Evolutionary conservation across 2,888 invertebrate genomes (phyloP), one percentile per base, ranked within the genome.

Genomic region (Germaria angustata): DNA sequence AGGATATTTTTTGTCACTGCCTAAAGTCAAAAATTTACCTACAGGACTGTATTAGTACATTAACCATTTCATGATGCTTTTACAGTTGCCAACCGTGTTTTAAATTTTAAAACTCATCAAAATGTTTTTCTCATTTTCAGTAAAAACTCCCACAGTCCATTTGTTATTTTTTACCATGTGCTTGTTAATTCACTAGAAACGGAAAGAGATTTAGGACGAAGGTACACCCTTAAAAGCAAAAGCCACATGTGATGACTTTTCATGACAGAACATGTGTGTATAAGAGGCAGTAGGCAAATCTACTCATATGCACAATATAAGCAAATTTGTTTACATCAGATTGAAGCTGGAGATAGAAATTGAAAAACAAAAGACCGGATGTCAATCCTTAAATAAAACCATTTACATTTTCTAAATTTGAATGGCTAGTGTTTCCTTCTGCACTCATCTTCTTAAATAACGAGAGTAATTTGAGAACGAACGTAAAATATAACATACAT

Each of bases 141-240:
- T 20, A 11, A 3, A 1, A 46, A 20, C 8, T 0, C 1, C 41
- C 53, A 61, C 32, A n/a, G 15, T 28, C 2, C 44, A 46, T 44
- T 61, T 57, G 28, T 22, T 41, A 57, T 49, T 63, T 15, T 20
- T 61, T 9, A 46, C 5, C 57, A 34, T 65, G 66, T 76, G 76
- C 68, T 77, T 77, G 46, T 81, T 81, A 81, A 81, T 72, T 77
- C 72, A 66, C 77, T 55, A 61, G 66, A 53, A 39, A 36, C 41
- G 2, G 66, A 39, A 44, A 28, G 36, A 20, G 24, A 49, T 34
- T 22, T 0, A 20, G 36, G 17, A 46, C 28, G 22, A 32, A 39
- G 15, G n/a, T n/a, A 57, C 13, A 13, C 0, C 2, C 22, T 1
- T 3, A 49, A 73, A 53, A 13, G 17, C 9, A 49, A 65, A 32